Evolutionary conservation across 2,797 vertebrate genomes (phyloP).

Genomic region (Sebastes diaconus): DNA sequence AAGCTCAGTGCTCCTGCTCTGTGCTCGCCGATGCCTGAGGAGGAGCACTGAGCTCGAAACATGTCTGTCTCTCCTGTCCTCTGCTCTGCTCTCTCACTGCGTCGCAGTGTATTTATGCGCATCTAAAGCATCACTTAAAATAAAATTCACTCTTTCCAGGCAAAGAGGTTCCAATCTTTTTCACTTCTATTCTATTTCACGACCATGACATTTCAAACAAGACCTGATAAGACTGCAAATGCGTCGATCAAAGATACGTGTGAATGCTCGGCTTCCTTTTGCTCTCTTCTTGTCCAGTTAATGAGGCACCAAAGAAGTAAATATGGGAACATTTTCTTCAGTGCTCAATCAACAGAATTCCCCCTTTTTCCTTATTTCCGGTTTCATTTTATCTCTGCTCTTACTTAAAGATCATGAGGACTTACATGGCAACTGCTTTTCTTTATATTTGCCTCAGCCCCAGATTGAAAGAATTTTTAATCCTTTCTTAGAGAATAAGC

Average conservation of each 20-base stretch:
- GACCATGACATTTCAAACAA: not conserved
- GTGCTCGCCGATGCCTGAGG: slow-evolving; percentile 3
- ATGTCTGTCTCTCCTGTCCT: not conserved
- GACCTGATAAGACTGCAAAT: not conserved
- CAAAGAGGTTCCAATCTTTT: not conserved
- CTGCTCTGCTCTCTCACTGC: not conserved
- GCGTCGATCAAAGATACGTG: not conserved
- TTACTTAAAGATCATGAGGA: not conserved
- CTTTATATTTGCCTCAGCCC: slow-evolving; percentile 6
- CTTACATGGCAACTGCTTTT: not conserved
- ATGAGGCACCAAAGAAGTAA: not conserved
- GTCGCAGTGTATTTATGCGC: not conserved
- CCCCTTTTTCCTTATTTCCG: not conserved
- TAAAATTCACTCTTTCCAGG: not conserved
- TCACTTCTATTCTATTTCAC: not conserved
- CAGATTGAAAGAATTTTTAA: slow-evolving; percentile 13
- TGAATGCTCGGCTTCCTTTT: slow-evolving; percentile 13
- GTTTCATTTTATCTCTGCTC: not conserved
- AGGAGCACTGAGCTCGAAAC: not conserved
- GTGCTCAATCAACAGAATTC: not conserved
- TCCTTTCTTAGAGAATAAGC: slow-evolving; percentile 1
- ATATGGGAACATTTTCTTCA: not conserved
- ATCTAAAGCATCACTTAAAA: slow-evolving; percentile 25
- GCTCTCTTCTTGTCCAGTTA: slow-evolving; percentile 1
- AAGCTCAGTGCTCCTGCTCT: not conserved